phyloP scores from a whole-genome alignment of 2,797 vertebrate genomes.

The Aplochiton taeniatus region DNA sequence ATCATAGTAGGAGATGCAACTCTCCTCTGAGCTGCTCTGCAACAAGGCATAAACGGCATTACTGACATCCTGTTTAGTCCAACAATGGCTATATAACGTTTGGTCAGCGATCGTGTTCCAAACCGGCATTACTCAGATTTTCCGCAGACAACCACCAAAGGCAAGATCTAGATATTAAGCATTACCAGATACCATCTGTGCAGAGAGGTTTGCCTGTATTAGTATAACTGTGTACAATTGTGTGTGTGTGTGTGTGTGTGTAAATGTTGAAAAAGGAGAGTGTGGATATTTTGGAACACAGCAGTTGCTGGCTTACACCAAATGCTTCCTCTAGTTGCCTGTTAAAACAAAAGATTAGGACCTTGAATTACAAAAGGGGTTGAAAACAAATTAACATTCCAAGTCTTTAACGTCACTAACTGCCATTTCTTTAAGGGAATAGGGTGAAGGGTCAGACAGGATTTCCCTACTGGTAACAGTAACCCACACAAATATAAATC shows the following conservation, averaged over 20 bases:
- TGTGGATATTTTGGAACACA: background rate
- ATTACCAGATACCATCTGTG: background rate
- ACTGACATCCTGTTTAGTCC: constrained; percentile 31
- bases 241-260: constrained; percentile 18
- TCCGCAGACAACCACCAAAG: constrained; percentile 51
- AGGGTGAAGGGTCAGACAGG: constrained; percentile 62
- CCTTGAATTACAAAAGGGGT: constrained; percentile 37
- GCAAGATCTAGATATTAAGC: constrained; percentile 50
- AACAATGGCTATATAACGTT: constrained; percentile 41
- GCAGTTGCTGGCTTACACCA: background rate
- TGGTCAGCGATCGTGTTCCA: constrained; percentile 55
- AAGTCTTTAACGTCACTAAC: constrained; percentile 53
- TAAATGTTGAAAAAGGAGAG: too few species aligned
- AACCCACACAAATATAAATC: constrained; percentile 64
- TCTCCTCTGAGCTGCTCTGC: background rate
- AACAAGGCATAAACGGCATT: constrained; percentile 29
- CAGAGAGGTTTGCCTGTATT: too few species aligned
- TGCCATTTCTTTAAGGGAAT: constrained; percentile 53
- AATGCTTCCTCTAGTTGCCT: constrained; percentile 18
- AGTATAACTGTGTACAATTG: background rate
- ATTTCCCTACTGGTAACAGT: constrained; percentile 68
- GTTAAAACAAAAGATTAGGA: constrained; percentile 57
- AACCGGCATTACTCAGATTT: constrained; percentile 64
- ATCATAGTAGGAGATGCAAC: too few species aligned
- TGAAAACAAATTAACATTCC: constrained; percentile 46